Evolutionary conservation across 2,113 vertebrate genomes (phyloP).

Genomic region (Cygnus buccinator): DNA sequence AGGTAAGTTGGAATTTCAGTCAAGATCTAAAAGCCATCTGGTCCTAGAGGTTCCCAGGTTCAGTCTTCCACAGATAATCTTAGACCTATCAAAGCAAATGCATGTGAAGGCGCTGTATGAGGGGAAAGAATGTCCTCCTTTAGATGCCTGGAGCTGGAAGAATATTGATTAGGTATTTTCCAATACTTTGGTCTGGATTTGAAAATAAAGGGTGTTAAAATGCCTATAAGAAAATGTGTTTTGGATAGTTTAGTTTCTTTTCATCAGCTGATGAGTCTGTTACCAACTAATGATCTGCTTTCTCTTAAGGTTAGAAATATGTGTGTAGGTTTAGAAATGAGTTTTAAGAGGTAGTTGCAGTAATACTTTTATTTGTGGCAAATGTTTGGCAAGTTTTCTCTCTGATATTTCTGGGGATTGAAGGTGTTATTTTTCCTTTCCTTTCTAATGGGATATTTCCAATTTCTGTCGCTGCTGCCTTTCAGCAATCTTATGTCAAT

Average conservation of each 20-base stretch:
- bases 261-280: background rate
- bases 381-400: background rate
- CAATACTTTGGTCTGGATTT: background rate
- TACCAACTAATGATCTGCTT: background rate
- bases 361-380: background rate
- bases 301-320: background rate
- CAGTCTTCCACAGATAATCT: background rate
- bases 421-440: background rate
- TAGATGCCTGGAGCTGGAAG: background rate
- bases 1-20: background rate
- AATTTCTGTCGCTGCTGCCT: background rate
- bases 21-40: background rate
- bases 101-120: background rate
- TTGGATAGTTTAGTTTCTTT: background rate
- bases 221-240: background rate
- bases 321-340: background rate
- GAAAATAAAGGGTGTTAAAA: background rate
- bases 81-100: background rate
- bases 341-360: background rate
- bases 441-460: background rate
- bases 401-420: background rate
- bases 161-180: background rate
- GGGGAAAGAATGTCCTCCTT: background rate
- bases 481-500: slow-evolving; percentile 17
- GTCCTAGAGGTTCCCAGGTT: background rate